These are phyloP conservation scores for Calliphora vomitoria DNA, from an alignment of 2,888 invertebrate genomes.

Conservation along the genomic window DNA sequence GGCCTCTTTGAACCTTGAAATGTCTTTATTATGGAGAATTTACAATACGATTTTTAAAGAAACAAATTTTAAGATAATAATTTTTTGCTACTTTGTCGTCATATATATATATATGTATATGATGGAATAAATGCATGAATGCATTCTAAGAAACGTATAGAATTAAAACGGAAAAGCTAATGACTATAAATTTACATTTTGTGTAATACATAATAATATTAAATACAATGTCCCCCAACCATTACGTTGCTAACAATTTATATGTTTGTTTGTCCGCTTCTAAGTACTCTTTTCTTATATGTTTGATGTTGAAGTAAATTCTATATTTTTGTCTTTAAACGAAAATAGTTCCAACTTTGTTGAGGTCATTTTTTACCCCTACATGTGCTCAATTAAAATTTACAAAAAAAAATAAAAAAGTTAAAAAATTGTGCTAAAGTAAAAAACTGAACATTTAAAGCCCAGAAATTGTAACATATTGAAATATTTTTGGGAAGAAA, in stretches of 20 bases:
- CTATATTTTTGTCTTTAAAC: too few species aligned
- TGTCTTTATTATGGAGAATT: neutral
- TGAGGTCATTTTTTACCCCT: too few species aligned
- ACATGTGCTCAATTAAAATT: too few species aligned
- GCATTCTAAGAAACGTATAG: slow-evolving; percentile 3
- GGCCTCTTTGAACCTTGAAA: neutral
- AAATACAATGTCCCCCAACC: too few species aligned
- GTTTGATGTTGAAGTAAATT: neutral
- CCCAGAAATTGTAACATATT: too few species aligned
- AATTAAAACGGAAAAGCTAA: neutral
- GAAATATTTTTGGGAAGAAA: too few species aligned
- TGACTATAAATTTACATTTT: neutral
- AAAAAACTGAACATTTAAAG: too few species aligned
- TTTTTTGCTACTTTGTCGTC: neutral
- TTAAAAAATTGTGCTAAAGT: too few species aligned
- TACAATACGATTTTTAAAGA: too few species aligned
- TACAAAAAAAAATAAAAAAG: too few species aligned
- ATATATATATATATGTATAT: neutral
- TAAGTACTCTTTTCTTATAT: neutral
- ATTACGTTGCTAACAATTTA: neutral
- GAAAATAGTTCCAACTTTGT: too few species aligned
- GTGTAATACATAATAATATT: too few species aligned
- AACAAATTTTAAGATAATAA: neutral
- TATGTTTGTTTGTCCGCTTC: neutral
- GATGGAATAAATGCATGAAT: neutral